These are phyloP conservation scores for Ethmia dodecea DNA, from an alignment of 2,888 invertebrate genomes.

Conservation along the genomic window DNA sequence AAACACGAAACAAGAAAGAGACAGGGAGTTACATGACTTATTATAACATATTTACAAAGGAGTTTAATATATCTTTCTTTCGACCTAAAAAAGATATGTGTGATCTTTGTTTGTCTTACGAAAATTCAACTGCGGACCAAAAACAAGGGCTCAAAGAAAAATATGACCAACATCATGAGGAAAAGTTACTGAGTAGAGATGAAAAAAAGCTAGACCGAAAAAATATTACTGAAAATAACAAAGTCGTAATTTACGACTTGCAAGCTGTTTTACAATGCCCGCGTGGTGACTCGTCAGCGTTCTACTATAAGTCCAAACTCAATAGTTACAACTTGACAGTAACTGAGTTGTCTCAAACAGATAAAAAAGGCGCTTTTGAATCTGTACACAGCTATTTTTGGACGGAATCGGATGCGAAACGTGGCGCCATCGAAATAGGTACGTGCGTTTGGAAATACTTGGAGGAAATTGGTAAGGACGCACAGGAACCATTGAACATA, in stretches of 20 bases:
- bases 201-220: constrained; percentile 5
- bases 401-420: constrained; percentile 11
- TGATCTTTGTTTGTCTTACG: constrained; percentile 8
- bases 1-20: constrained; percentile 6
- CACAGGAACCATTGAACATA: constrained; percentile 4
- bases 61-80: constrained; percentile 15
- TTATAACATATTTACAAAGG: constrained; percentile 14
- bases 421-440: constrained; percentile 12
- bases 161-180: constrained; percentile 3
- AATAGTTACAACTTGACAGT: constrained; percentile 13
- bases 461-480: constrained; percentile 2
- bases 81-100: constrained; percentile 18
- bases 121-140: constrained; percentile 6
- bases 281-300: constrained; percentile 9
- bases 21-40: constrained; percentile 9
- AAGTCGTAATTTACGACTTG: constrained; percentile 9
- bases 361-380: constrained; percentile 4
- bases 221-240: constrained; percentile 1
- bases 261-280: constrained; percentile 14
- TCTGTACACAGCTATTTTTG: constrained; percentile 13
- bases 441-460: constrained; percentile 11
- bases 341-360: constrained; percentile 5
- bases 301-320: constrained; percentile 11
- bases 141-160: constrained; percentile 1
- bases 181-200: constrained; percentile 4